Conservation (phyloP, 2,113 vertebrate species). For the Lepus europaeus region DNA sequence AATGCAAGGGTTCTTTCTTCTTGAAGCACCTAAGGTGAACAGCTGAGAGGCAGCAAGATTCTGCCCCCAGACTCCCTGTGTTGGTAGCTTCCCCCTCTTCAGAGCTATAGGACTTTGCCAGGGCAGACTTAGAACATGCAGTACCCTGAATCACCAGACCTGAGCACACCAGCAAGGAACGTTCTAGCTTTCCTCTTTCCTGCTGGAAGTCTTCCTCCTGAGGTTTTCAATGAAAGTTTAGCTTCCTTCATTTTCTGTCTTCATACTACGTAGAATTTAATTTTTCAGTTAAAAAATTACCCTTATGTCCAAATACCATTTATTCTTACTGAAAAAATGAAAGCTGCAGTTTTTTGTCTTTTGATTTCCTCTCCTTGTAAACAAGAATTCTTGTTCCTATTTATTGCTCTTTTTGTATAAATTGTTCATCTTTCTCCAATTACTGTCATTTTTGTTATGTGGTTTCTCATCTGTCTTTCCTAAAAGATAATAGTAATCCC, state of each 20-base stretch:
- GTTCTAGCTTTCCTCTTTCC: neutral
- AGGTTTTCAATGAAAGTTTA: neutral
- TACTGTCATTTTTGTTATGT: neutral
- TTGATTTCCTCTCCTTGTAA: neutral
- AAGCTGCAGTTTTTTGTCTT: neutral
- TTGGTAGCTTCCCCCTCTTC: neutral
- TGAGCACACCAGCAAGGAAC: neutral
- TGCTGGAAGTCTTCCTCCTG: neutral
- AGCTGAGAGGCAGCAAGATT: neutral
- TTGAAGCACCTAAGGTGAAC: neutral
- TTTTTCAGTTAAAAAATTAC: neutral
- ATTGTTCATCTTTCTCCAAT: neutral
- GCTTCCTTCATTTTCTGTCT: neutral
- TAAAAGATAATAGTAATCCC: neutral
- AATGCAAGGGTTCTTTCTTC: neutral
- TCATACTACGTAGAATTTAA: neutral
- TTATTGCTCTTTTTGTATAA: neutral
- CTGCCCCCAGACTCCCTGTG: too few relatives aligned
- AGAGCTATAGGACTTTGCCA: neutral
- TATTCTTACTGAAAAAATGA: neutral
- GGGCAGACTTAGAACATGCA: neutral
- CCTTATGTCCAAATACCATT: neutral
- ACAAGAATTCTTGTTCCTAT: neutral
- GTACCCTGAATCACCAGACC: neutral
- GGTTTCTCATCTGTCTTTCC: constrained; percentile 5